Conservation (phyloP, 1,140 invertebrate species). For the Drosophila tropicalis region DNA sequence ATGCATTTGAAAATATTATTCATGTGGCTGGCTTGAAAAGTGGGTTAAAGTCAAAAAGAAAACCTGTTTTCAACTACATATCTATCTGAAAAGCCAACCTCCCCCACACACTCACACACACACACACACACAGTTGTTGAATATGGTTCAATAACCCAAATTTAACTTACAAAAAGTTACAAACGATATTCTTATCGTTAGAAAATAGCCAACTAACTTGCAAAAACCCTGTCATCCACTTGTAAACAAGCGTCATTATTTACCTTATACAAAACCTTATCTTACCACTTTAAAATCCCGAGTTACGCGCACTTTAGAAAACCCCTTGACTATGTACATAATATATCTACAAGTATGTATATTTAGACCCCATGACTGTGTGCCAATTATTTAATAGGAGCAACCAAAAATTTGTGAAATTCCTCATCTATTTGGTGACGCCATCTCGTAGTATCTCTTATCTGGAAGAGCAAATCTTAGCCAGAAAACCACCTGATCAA, state of each 20-base stretch:
- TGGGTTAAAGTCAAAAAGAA: not conserved
- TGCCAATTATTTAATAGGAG: slow-evolving; percentile 38
- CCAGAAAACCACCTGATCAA: slow-evolving; percentile 53
- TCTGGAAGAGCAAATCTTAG: slow-evolving; percentile 18
- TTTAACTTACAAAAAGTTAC: too few species aligned
- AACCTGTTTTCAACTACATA: not conserved
- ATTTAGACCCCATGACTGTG: slow-evolving; percentile 37
- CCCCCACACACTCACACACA: not conserved
- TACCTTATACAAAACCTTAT: not conserved
- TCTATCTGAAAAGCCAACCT: not conserved
- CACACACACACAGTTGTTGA: not conserved
- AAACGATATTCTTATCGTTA: not conserved
- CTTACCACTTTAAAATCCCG: not conserved
- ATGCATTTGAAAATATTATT: too few species aligned
- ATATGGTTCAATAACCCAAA: not conserved
- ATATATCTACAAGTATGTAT: not conserved
- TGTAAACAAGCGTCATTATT: slow-evolving; percentile 8
- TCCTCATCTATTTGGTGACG: slow-evolving; percentile 47
- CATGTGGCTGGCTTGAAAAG: too few species aligned
- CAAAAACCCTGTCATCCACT: not conserved
- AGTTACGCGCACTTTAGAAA: not conserved
- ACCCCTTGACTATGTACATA: slow-evolving; percentile 3
- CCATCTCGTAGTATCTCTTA: slow-evolving; percentile 12
- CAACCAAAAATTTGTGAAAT: slow-evolving; percentile 33
- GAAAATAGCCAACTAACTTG: too few species aligned